Conservation (phyloP, 1,140 invertebrate species). For the Halotydeus destructor region DNA sequence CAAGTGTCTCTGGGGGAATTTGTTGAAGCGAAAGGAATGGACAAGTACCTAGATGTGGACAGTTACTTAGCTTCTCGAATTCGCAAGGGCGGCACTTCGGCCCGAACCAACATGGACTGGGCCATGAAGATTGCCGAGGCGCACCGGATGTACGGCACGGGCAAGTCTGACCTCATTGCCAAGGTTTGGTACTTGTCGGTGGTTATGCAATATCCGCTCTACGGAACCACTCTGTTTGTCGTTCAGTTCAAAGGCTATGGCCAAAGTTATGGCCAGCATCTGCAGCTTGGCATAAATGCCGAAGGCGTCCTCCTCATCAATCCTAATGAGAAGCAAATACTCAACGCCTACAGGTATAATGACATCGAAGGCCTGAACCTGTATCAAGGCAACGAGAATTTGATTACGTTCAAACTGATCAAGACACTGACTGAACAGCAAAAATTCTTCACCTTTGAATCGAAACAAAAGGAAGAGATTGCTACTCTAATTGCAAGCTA, state of each 20-base stretch:
- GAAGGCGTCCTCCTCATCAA: constrained; percentile 73
- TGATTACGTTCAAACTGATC: constrained; percentile 54
- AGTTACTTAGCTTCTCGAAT: constrained; percentile 52
- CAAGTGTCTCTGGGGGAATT: constrained; percentile 78
- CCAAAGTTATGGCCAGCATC: constrained; percentile 29
- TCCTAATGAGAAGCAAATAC: constrained; percentile 65
- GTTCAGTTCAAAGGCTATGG: constrained; percentile 75
- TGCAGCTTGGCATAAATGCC: constrained; percentile 65
- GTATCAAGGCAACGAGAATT: constrained; percentile 59
- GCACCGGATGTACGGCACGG: constrained; percentile 57
- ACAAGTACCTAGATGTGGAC: constrained; percentile 46
- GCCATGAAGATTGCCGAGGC: constrained; percentile 27
- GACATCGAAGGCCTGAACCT: constrained; percentile 54
- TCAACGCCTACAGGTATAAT: constrained; percentile 65
- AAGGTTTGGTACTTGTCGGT: constrained; percentile 84
- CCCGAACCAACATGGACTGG: constrained; percentile 53
- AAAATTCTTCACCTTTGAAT: constrained; percentile 79
- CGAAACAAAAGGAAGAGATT: constrained; percentile 62
- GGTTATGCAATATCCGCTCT: constrained; percentile 89
- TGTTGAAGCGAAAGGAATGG: constrained; percentile 30
- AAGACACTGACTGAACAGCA: constrained; percentile 39
- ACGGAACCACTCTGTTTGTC: constrained; percentile 77
- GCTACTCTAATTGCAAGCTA: constrained; percentile 79
- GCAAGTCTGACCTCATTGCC: constrained; percentile 66
- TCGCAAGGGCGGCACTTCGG: constrained; percentile 17